Percentiles rank a stretch among this genome's conserved stretches.
phyloP scores from a whole-genome alignment of 2,888 invertebrate species.

The Eristalis pertinax region DNA sequence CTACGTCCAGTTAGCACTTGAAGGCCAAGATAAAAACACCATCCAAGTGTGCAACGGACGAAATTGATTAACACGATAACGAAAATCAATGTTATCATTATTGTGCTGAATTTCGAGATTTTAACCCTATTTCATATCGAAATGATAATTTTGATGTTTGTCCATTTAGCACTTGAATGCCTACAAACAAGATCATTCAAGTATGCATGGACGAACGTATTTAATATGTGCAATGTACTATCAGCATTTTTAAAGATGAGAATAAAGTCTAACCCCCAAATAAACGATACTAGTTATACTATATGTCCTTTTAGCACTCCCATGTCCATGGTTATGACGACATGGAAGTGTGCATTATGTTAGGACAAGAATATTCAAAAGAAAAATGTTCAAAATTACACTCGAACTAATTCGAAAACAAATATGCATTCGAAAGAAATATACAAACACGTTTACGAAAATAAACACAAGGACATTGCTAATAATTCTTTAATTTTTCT shows the following conservation, averaged over 20 bases:
- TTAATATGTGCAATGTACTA: neutral
- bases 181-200: conserved; percentile 5
- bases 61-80: too few relatives aligned
- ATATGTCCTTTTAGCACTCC: conserved; percentile 58
- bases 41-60: too few relatives aligned
- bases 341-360: conserved; percentile 42
- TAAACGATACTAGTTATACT: neutral
- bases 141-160: conserved; percentile 13
- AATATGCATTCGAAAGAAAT: neutral
- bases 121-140: neutral
- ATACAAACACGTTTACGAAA: neutral
- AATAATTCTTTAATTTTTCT: conserved; percentile 35
- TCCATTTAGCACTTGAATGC: conserved; percentile 50
- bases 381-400: neutral
- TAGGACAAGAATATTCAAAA: neutral
- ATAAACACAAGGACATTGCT: conserved; percentile 79
- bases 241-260: neutral
- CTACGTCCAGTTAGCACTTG: too few relatives aligned
- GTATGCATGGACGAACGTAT: neutral
- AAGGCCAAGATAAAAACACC: too few relatives aligned
- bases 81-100: too few relatives aligned
- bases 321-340: conserved; percentile 2
- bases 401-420: neutral
- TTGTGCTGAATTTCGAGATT: too few relatives aligned
- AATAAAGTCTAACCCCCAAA: neutral